Percentiles rank a stretch among this genome's conserved stretches.
phyloP scores from a whole-genome alignment of 2,797 vertebrate species.

The Manis crassicaudata region DNA sequence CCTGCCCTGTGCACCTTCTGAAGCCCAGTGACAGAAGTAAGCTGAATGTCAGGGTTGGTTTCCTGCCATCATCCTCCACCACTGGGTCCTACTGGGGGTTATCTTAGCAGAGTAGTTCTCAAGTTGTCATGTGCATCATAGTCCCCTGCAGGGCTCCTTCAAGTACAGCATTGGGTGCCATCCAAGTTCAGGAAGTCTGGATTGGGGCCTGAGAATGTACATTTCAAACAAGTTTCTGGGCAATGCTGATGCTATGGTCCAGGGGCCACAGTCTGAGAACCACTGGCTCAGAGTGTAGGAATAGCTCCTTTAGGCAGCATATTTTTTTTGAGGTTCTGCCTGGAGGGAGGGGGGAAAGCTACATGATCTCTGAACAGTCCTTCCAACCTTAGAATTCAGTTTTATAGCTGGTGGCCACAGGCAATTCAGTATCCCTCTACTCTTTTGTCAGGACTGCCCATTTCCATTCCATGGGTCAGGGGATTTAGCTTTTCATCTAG shows the following conservation, averaged over 20 bases:
- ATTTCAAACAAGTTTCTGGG: neutral
- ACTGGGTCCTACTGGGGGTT: neutral
- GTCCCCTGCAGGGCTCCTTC: neutral
- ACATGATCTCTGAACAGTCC: neutral
- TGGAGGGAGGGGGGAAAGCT: neutral
- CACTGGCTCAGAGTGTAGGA: neutral
- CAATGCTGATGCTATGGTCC: neutral
- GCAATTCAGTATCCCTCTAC: neutral
- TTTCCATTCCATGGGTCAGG: neutral
- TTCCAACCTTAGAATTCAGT: neutral
- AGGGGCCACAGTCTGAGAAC: neutral
- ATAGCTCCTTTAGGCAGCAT: neutral
- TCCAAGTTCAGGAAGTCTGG: neutral
- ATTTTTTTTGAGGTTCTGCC: neutral
- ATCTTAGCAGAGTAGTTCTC: neutral
- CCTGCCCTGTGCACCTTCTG: neutral
- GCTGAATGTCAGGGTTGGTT: neutral
- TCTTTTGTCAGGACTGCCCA: neutral
- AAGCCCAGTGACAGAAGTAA: neutral
- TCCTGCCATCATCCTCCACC: neutral
- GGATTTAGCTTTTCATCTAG: neutral
- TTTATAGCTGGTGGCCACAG: neutral
- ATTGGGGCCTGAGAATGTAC: neutral
- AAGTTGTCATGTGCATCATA: neutral
- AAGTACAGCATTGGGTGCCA: neutral